Evolutionary conservation across 2,797 vertebrate species (phyloP).

Genomic region (Chelon auratus): DNA sequence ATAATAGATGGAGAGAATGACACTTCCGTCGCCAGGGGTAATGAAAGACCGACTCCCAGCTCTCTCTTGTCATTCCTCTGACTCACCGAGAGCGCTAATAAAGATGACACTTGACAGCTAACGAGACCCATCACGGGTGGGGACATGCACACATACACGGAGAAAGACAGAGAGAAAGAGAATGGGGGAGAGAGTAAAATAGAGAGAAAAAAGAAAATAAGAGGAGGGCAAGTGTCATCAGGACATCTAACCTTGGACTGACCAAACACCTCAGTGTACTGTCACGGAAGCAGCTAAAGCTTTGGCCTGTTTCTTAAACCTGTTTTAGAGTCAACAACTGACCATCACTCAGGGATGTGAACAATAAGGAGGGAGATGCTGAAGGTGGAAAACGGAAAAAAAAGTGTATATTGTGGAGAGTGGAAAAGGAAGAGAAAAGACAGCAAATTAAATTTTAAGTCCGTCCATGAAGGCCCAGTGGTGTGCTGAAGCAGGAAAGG

Average conservation of each 20-base stretch:
- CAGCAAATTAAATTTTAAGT: constrained; percentile 50
- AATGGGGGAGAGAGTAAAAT: constrained; percentile 14
- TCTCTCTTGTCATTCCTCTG: constrained; percentile 83
- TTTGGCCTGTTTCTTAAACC: constrained; percentile 34
- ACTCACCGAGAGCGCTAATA: constrained; percentile 85
- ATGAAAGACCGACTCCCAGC: constrained; percentile 84
- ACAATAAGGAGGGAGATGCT: constrained; percentile 1
- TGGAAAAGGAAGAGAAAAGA: constrained; percentile 23
- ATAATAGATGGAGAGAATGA: constrained; percentile 85
- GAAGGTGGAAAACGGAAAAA: constrained; percentile 1
- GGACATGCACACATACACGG: constrained; percentile 63
- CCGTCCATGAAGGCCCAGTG: constrained; percentile 48
- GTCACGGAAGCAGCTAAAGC: constrained; percentile 38
- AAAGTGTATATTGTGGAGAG: neutral
- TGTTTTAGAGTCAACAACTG: constrained; percentile 60
- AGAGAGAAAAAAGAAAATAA: constrained; percentile 57
- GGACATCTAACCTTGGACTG: constrained; percentile 65
- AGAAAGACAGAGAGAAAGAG: constrained; percentile 35
- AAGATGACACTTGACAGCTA: constrained; percentile 88
- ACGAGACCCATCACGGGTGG: constrained; percentile 75
- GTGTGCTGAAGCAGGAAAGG: constrained; percentile 36
- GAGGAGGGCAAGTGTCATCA: constrained; percentile 55
- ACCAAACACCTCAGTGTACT: constrained; percentile 58
- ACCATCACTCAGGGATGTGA: constrained; percentile 54
- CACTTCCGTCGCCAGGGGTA: constrained; percentile 83